Evolutionary conservation across 2,797 vertebrate species (phyloP).

Genomic region (Paratrypauchen microcephalus): DNA sequence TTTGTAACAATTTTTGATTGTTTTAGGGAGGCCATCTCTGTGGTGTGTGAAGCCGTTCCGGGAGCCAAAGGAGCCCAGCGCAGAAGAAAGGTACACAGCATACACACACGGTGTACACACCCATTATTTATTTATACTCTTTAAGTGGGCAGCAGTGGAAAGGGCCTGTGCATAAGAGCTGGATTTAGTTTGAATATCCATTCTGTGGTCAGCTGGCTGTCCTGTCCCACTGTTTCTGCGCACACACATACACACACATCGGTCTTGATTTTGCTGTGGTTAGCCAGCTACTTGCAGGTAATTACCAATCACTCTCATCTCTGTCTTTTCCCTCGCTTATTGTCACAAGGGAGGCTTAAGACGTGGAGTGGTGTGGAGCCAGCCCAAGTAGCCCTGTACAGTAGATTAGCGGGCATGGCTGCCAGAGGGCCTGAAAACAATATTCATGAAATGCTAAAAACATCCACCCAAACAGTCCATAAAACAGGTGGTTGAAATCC

Average conservation of each 20-base stretch:
- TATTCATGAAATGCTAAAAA: constrained; percentile 62
- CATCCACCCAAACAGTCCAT: constrained; percentile 60
- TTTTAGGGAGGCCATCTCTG: constrained; percentile 92
- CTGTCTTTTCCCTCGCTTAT: constrained; percentile 35
- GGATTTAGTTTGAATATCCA: constrained; percentile 69
- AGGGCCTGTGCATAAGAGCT: constrained; percentile 64
- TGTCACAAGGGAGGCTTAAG: constrained; percentile 53
- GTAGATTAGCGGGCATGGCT: constrained; percentile 40
- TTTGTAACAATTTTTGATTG: constrained; percentile 28
- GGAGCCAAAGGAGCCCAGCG: constrained; percentile 92
- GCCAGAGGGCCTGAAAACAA: constrained; percentile 33
- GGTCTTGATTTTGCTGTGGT: constrained; percentile 57
- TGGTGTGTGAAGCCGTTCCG: constrained; percentile 95
- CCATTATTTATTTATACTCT: constrained; percentile 72
- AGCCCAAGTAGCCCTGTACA: constrained; percentile 30
- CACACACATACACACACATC: constrained; percentile 19
- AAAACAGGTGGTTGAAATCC: constrained; percentile 71
- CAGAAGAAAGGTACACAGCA: constrained; percentile 89
- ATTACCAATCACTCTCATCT: constrained; percentile 59
- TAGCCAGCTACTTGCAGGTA: constrained; percentile 58
- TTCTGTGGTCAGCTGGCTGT: constrained; percentile 67
- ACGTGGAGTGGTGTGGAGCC: constrained; percentile 48
- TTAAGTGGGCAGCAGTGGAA: constrained; percentile 66
- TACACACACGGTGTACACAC: constrained; percentile 46
- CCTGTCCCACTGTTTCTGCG: constrained; percentile 25